Conservation (phyloP, 2,113 vertebrate genomes). For the Morone chrysops region DNA sequence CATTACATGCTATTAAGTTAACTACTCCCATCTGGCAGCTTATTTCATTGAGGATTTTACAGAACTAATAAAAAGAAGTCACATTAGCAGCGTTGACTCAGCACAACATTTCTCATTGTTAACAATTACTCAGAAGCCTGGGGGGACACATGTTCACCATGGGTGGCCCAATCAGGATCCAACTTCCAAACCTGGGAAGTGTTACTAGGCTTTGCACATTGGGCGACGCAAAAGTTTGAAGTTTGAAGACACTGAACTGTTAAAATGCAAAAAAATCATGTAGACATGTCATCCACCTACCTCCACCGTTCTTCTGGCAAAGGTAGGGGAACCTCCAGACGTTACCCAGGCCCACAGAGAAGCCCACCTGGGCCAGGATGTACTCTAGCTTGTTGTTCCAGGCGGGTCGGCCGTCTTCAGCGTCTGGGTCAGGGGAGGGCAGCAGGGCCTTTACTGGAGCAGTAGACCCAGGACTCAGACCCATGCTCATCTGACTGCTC, state of each 20-base stretch:
- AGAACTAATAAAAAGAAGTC: slow-evolving; percentile 25
- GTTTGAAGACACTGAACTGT: neutral
- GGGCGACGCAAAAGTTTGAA: neutral
- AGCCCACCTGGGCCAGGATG: slow-evolving; percentile 97
- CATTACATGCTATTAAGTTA: slow-evolving; percentile 11
- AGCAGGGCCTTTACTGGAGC: slow-evolving; percentile 86
- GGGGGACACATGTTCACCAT: slow-evolving; percentile 19
- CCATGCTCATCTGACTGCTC: slow-evolving; percentile 92
- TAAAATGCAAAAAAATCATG: neutral
- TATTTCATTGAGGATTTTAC: slow-evolving; percentile 35
- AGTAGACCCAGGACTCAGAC: slow-evolving; percentile 82
- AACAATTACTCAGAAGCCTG: slow-evolving; percentile 30
- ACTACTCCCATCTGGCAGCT: slow-evolving; percentile 39
- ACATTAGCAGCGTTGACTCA: slow-evolving; percentile 33
- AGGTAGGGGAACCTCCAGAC: slow-evolving; percentile 99
- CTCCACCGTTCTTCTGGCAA: slow-evolving; percentile 99
- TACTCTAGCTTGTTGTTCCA: slow-evolving; percentile 99
- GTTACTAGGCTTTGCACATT: slow-evolving; percentile 6
- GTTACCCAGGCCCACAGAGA: slow-evolving; percentile 96
- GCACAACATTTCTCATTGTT: slow-evolving; percentile 16
- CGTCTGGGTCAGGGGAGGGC: slow-evolving; percentile 86
- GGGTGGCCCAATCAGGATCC: slow-evolving; percentile 26
- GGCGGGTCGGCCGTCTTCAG: slow-evolving; percentile 91
- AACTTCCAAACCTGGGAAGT: slow-evolving; percentile 13
- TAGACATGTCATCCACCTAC: slow-evolving; percentile 79